Evolutionary conservation across 2,797 vertebrate genomes (phyloP), one percentile per base, ranked within the genome.

Genomic region (Onychomys arenicola): DNA sequence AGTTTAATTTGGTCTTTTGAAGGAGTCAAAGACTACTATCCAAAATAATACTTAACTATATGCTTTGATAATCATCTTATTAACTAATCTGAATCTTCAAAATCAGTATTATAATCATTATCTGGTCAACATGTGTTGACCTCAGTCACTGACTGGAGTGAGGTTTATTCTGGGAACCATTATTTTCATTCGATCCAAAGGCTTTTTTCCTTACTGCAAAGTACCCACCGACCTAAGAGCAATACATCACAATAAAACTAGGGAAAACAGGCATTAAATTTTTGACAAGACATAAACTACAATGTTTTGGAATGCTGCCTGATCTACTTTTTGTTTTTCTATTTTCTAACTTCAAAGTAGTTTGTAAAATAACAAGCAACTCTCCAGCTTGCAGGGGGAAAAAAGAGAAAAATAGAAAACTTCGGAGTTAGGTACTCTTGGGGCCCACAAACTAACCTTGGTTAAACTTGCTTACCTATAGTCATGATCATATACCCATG

Each of bases 311-410:
- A 94, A 91, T 90, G 76, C 11, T 85, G 57, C 59, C 52, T 81
- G 14, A 76, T 90, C 21, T 92, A n/a, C 43, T 78, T 92, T 91
- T 55, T 85, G 29, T 82, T 88, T 49, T 75, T 27, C n/a, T 61
- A 40, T 65, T 57, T 65, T 75, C 71, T 88, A 59, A 27, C 67
- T 37, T 78, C 52, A 76, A 57, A 65, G 4, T 89, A 85, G 29
- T 73, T 96, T 92, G 75, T 13, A 88, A 90, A 96, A 93, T 89
- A 92, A 86, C 14, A 89, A 84, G 23, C 63, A 96, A 85, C 59
- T 91, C 21, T 77, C 14, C 46, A 21, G 52, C 6, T 67, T 93
- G 29, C 12, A 59, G 91, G 34, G 59, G 5, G 34, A 75, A 43
- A 29, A 73, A 71, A 69, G 9, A 21, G 49, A n/a, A 25, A 92